Percentiles rank a stretch among this genome's conserved stretches.
Evolutionary conservation across 1,140 invertebrate species (phyloP).

Genomic region (Drosophila pseudoobscura): DNA sequence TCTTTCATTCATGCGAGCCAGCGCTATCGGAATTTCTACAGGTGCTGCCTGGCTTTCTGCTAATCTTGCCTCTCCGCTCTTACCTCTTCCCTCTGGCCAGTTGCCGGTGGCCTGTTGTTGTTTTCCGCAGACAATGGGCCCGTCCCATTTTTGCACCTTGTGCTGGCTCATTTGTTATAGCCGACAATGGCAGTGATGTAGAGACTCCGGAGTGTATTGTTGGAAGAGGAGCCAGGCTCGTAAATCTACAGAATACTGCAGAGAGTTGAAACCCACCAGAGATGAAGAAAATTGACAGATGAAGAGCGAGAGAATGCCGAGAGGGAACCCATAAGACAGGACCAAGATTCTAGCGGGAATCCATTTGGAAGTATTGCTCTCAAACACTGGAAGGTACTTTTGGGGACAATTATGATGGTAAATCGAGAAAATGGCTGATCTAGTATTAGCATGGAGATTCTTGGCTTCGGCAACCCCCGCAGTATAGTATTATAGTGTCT

Average conservation of each 20-base stretch:
- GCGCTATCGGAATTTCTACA: slow-evolving; percentile 54
- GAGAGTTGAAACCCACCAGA: too few species aligned
- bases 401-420: too few species aligned
- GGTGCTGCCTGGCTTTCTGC: slow-evolving; percentile 42
- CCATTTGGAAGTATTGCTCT: too few species aligned
- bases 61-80: slow-evolving; percentile 5
- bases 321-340: too few species aligned
- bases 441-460: too few species aligned
- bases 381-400: too few species aligned
- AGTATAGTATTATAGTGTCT: too few species aligned
- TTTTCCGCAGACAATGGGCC: slow-evolving; percentile 63
- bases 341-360: too few species aligned
- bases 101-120: slow-evolving; percentile 3
- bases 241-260: slow-evolving; percentile 5
- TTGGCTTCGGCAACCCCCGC: too few species aligned
- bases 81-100: slow-evolving; percentile 1
- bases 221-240: slow-evolving; percentile 19
- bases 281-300: slow-evolving; percentile 8
- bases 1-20: slow-evolving; percentile 46
- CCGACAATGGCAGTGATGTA: slow-evolving; percentile 44
- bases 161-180: slow-evolving; percentile 42
- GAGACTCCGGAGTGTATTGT: slow-evolving; percentile 30
- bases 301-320: background rate
- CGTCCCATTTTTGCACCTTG: slow-evolving; percentile 83
- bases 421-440: too few species aligned